Percentiles rank a stretch among this genome's conserved stretches.
phyloP scores from a whole-genome alignment of 2,113 vertebrate genomes.

The Aptenodytes forsteri region DNA sequence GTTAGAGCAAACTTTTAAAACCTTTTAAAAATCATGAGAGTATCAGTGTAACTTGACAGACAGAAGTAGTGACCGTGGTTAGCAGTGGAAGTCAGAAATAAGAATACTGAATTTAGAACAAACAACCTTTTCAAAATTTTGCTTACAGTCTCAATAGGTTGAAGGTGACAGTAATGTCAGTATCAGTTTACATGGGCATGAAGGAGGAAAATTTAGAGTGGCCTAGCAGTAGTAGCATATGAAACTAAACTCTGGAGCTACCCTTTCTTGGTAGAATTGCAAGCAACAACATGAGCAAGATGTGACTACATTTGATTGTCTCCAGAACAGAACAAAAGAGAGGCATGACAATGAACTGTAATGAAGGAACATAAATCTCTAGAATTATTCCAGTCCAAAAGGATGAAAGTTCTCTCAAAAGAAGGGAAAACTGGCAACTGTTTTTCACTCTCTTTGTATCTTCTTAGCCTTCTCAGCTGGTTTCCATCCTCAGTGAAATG shows the following conservation, averaged over 20 bases:
- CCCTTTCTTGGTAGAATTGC: background rate
- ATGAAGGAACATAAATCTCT: background rate
- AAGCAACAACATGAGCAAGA: background rate
- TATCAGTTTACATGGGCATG: background rate
- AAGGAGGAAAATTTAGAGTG: background rate
- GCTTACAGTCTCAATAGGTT: background rate
- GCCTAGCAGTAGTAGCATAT: background rate
- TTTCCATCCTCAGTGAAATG: background rate
- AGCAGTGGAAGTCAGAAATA: background rate
- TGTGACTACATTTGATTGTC: background rate
- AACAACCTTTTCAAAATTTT: background rate
- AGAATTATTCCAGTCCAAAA: background rate
- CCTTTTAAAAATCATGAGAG: background rate
- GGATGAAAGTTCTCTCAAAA: background rate
- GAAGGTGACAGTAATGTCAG: background rate
- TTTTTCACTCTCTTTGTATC: background rate
- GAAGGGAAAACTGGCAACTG: background rate
- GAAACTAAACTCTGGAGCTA: background rate
- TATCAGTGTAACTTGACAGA: background rate
- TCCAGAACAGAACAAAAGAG: background rate
- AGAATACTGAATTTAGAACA: background rate
- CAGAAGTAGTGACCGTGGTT: background rate
- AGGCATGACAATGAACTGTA: background rate
- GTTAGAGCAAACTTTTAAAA: background rate
- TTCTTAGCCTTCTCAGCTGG: background rate